Percentiles rank a stretch among this genome's conserved stretches.
phyloP scores from a whole-genome alignment of 2,888 invertebrate genomes.

The Hyposoter dolosus region DNA sequence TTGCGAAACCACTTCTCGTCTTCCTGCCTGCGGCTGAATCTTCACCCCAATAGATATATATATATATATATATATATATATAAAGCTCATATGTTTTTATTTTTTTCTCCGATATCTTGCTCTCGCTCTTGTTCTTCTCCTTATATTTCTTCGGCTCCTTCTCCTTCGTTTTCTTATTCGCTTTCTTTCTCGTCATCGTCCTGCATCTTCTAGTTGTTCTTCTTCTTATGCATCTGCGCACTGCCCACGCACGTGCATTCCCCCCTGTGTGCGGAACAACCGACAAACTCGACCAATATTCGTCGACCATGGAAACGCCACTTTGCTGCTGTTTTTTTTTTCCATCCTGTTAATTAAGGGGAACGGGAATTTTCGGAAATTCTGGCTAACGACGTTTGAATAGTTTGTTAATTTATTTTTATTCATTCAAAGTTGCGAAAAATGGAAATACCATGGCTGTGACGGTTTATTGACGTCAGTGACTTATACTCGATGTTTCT shows the following conservation, averaged over 20 bases:
- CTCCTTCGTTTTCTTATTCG: slow-evolving; percentile 50
- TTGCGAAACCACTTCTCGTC: slow-evolving; percentile 79
- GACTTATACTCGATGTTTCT: slow-evolving; percentile 35
- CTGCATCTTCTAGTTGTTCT: slow-evolving; percentile 47
- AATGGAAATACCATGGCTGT: neutral
- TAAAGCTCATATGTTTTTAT: slow-evolving; percentile 52
- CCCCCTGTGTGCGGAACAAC: slow-evolving; percentile 61
- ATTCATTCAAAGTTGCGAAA: neutral
- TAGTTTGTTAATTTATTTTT: neutral
- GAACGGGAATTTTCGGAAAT: neutral
- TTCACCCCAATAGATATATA: slow-evolving; percentile 54
- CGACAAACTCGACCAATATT: slow-evolving; percentile 38
- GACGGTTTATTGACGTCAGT: slow-evolving; percentile 46
- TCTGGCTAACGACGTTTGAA: neutral
- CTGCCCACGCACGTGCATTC: slow-evolving; percentile 80
- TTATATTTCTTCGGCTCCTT: slow-evolving; percentile 52
- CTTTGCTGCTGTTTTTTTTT: neutral
- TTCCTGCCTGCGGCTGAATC: slow-evolving; percentile 76
- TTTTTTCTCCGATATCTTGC: slow-evolving; percentile 23
- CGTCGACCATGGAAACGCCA: neutral
- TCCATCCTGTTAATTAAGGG: neutral
- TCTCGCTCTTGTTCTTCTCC: slow-evolving; percentile 41
- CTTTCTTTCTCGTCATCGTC: slow-evolving; percentile 46
- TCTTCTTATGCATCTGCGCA: slow-evolving; percentile 46
- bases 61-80: slow-evolving; percentile 56